Evolutionary conservation across 2,888 invertebrate species (phyloP), one percentile per base, ranked within the genome.

Genomic region (Fissipunctia ypsillon): DNA sequence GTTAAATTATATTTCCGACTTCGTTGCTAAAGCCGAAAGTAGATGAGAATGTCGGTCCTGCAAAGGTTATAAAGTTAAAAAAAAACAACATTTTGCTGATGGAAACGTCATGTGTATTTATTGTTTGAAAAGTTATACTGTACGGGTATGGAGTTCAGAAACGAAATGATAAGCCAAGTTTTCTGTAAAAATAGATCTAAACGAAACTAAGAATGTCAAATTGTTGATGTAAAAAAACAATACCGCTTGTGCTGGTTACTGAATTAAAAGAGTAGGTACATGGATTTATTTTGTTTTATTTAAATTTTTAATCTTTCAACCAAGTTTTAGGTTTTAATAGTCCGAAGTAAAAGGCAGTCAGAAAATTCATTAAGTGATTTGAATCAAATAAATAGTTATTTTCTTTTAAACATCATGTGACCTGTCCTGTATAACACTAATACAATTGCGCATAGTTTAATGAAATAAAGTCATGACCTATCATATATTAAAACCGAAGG

Each of bases 211-310:
- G 22, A 52, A 25, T 28, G 31, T n/a, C 6, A 52, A 52, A 48
- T 31, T 63, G 28, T 67, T 22, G 31, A 41, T 45, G 31, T 60
- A 10, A 14, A 52, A 5, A 67, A 64, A 63, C 3, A 50, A 50
- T 63, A 48, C 52, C 66, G 68, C 69, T 73, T 77, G 64, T 54
- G 31, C 28, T 74, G 73, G 68, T 59, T 56, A 25, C 45, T 28
- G 22, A 75, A 79, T 71, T 81, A 76, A 68, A 79, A 59, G 31
- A 76, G 22, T n/a, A n/a, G n/a, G n/a, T 76, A 65, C 52, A 61
- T 70, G 19, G 12, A 64, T 35, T 5, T 54, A 2, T 28, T 50
- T 38, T 38, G 77, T 81, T 80, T 81, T 28, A 63, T 54, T 76
- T 28, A 4, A 35, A n/a, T n/a, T n/a, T n/a, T n/a, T n/a, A n/a